These are phyloP conservation scores for Lottia gigantea DNA, from an alignment of 2,888 invertebrate species.

Conservation along the genomic window DNA sequence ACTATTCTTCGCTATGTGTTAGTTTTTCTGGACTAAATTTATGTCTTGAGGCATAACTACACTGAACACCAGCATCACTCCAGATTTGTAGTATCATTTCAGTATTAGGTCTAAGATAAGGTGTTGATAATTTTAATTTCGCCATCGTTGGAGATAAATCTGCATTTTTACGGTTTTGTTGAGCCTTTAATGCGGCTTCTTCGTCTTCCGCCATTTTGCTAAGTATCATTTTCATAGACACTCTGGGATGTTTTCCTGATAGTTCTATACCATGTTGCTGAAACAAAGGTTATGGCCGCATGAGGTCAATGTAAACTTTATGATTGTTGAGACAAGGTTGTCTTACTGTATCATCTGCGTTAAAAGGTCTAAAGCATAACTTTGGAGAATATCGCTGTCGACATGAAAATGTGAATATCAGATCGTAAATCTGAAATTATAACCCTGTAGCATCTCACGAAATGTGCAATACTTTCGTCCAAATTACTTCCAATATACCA, in stretches of 20 bases:
- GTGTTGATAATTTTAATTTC: neutral
- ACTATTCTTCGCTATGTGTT: slow-evolving; percentile 52
- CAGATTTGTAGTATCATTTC: slow-evolving; percentile 45
- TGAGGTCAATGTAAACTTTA: no score
- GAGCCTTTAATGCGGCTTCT: slow-evolving; percentile 25
- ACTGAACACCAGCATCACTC: slow-evolving; percentile 49
- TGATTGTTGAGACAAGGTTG: no score
- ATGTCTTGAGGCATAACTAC: slow-evolving; percentile 39
- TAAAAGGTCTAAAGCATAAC: no score
- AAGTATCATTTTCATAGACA: slow-evolving; percentile 42
- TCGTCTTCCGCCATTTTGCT: slow-evolving; percentile 41
- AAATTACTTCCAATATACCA: no score
- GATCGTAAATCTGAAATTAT: no score
- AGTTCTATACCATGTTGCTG: slow-evolving; percentile 48
- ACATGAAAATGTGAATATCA: no score
- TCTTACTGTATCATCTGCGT: no score
- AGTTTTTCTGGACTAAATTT: slow-evolving; percentile 36
- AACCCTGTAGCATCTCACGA: no score
- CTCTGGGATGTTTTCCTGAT: slow-evolving; percentile 44
- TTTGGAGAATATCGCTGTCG: no score
- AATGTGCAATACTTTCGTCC: no score
- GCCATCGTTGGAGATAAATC: neutral
- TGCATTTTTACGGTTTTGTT: neutral
- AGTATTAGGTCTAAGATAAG: slow-evolving; percentile 30
- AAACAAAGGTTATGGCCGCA: neutral